Base-by-base conservation (phyloP, 2,113 vertebrate genomes). In the Micronycteris hirsuta region DNA sequence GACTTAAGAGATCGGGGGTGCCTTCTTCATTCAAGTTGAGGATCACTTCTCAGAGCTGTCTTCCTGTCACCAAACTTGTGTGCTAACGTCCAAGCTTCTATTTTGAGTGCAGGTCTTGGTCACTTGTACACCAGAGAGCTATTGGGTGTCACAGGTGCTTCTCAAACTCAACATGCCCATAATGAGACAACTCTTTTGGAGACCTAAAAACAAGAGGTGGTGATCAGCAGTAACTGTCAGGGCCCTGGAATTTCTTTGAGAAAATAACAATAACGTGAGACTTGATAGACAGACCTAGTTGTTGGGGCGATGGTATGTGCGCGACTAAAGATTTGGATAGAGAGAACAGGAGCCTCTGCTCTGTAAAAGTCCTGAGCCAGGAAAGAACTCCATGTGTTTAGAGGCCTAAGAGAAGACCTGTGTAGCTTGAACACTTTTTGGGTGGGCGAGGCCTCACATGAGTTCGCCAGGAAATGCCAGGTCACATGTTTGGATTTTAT, bases 401-500 rank as follows among this genome's bases (percentile, higher is more conserved):
- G 61, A 86, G 65, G 47, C n/a, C 56, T 96, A 65, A 61, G 63
- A 84, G 24, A 85, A 43, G 61, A 52, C 33, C 54, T 67, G 7
- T 80, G 17, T 86, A 93, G 28, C 33, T 41, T 88, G 65, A 83
- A 22, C 47, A 68, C 17, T 81, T 56, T 89, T 56, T 36, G 76
- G 33, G 3, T 47, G 43, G 61, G 8, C 58, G 49, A 94, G 28
- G 16, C 26, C 5, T 84, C 28, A 7, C 15, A 41, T 74, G 70
- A 92, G 43, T 15, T 94, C 38, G 47, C 28, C 54, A 56, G 83
- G 71, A 68, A 90, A 86, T 36, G 12, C 28, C 31, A 54, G 41
- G 61, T 88, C n/a, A 95, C 36, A 19, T 90, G 52, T 94, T 91
- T 95, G 49, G 41, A 45, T 90, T 96, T 96, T 95, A 74, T 89